phyloP scores from a whole-genome alignment of 2,888 invertebrate genomes.

The Acronicta aceris region DNA sequence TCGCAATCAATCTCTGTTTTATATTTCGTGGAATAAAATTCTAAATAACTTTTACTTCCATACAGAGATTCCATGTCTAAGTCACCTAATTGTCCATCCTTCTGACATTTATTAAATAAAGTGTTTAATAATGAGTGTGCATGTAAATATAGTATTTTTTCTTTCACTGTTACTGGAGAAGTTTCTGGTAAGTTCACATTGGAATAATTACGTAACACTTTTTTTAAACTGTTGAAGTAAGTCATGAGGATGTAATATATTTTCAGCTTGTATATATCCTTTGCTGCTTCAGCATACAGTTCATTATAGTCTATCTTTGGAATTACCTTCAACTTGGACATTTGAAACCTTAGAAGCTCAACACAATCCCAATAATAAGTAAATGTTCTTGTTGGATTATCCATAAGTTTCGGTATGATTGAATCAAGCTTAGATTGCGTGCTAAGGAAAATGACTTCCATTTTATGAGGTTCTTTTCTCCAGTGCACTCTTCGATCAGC shows the following conservation, averaged over 20 bases:
- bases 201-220: constrained; percentile 56
- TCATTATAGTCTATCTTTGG: constrained; percentile 66
- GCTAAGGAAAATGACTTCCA: constrained; percentile 70
- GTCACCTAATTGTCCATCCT: constrained; percentile 46
- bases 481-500: constrained; percentile 68
- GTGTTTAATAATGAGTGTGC: constrained; percentile 63
- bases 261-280: constrained; percentile 73
- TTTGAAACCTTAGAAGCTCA: constrained; percentile 73
- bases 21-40: constrained; percentile 71
- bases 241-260: constrained; percentile 71
- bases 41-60: constrained; percentile 70
- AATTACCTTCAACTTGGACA: constrained; percentile 69
- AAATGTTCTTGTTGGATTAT: constrained; percentile 71
- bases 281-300: constrained; percentile 63
- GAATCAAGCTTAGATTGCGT: constrained; percentile 56
- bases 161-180: constrained; percentile 68
- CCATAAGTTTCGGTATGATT: constrained; percentile 62
- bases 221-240: constrained; percentile 65
- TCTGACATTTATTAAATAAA: constrained; percentile 57
- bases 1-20: constrained; percentile 58
- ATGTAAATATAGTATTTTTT: constrained; percentile 70
- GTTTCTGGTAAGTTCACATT: constrained; percentile 66
- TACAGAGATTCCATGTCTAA: constrained; percentile 66
- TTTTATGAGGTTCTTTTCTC: constrained; percentile 67
- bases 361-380: constrained; percentile 76